Percentiles rank a stretch among this genome's conserved stretches.
Evolutionary conservation across 1,140 invertebrate genomes (phyloP).

Genomic region (Trichonephila clavipes): DNA sequence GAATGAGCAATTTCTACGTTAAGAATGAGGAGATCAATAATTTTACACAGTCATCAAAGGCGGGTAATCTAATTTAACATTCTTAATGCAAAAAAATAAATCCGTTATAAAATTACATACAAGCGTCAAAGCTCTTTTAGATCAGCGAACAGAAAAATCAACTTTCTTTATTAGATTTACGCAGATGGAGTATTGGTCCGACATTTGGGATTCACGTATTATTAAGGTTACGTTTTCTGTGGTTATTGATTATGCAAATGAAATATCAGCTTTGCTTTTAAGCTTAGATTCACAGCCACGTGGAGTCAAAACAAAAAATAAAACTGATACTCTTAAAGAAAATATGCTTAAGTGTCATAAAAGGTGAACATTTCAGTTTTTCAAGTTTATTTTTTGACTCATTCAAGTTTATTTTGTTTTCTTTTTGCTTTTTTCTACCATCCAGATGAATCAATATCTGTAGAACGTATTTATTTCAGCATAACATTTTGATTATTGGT

Average conservation of each 20-base stretch:
- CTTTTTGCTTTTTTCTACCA: too few relatives aligned
- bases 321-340: not conserved
- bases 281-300: not conserved
- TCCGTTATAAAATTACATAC: not conserved
- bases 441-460: too few relatives aligned
- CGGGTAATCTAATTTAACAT: not conserved
- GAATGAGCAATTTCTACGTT: not conserved
- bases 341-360: not conserved
- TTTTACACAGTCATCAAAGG: not conserved
- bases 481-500: too few relatives aligned
- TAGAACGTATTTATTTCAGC: too few relatives aligned
- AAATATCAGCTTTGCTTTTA: not conserved
- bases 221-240: not conserved
- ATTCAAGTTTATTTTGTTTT: too few relatives aligned
- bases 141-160: not conserved
- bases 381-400: too few relatives aligned
- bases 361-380: not conserved
- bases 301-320: not conserved
- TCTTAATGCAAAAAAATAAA: not conserved
- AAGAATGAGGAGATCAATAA: not conserved
- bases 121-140: not conserved
- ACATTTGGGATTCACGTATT: not conserved
- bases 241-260: not conserved
- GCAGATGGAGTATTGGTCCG: not conserved
- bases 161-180: slow-evolving; percentile 2